Conservation (phyloP, 2,888 invertebrate species). For the Boloria euphrosyne region DNA sequence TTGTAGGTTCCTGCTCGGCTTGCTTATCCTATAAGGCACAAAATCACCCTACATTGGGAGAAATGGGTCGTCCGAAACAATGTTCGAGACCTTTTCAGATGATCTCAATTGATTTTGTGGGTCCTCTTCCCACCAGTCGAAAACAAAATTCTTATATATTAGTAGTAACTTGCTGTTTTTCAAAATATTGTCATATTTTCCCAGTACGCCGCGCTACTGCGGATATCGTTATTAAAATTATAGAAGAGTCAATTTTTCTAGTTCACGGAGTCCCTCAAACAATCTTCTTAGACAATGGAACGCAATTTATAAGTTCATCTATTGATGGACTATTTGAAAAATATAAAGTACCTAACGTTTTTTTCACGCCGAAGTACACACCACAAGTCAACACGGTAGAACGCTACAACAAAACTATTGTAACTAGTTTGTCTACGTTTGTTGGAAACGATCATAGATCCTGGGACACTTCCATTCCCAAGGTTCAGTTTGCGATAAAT, state of each 20-base stretch:
- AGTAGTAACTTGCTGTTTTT: slow-evolving; percentile 40
- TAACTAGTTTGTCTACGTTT: too few species aligned
- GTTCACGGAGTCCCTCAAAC: slow-evolving; percentile 46
- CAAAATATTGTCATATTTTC: slow-evolving; percentile 37
- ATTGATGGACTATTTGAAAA: slow-evolving; percentile 22
- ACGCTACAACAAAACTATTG: too few species aligned
- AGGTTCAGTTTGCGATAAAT: too few species aligned
- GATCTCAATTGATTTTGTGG: slow-evolving; percentile 36
- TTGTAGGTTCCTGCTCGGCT: slow-evolving; percentile 31
- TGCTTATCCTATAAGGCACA: neutral
- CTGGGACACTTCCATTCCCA: too few species aligned
- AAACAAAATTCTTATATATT: slow-evolving; percentile 35
- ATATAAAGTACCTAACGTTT: slow-evolving; percentile 34
- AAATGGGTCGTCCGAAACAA: slow-evolving; percentile 39
- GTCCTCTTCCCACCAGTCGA: slow-evolving; percentile 35
- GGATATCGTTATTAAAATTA: slow-evolving; percentile 17
- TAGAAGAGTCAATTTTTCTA: slow-evolving; percentile 44
- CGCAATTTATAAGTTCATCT: slow-evolving; percentile 34
- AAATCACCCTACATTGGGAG: slow-evolving; percentile 31
- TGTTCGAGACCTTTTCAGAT: slow-evolving; percentile 38
- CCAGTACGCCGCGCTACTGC: slow-evolving; percentile 13
- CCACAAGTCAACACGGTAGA: too few species aligned
- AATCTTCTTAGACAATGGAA: slow-evolving; percentile 33
- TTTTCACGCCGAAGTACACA: too few species aligned
- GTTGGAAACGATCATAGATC: too few species aligned